These are phyloP conservation scores for Cyclina sinensis DNA, from an alignment of 1,140 invertebrate genomes.

Conservation along the genomic window DNA sequence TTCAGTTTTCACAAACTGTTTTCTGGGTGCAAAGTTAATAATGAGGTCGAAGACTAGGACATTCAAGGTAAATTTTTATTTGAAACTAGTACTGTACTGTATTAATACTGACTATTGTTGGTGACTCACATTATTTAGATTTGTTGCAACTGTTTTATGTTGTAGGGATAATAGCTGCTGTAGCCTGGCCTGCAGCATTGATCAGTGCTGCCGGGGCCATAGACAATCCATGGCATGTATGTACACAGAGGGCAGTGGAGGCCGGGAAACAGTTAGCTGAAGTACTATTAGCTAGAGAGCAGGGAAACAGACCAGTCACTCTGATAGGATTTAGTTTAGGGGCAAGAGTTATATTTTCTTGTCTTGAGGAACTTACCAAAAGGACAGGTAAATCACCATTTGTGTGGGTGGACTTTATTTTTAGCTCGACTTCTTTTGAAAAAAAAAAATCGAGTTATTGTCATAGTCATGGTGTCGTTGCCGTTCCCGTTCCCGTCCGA, in stretches of 20 bases:
- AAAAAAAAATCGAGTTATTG: too few species aligned
- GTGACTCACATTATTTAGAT: neutral
- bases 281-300: constrained; percentile 89
- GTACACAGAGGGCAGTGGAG: constrained; percentile 89
- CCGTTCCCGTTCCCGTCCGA: too few species aligned
- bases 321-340: constrained; percentile 92
- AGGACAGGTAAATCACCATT: constrained; percentile 84
- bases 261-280: constrained; percentile 91
- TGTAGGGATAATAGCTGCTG: constrained; percentile 90
- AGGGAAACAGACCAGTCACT: constrained; percentile 91
- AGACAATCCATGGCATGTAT: constrained; percentile 93
- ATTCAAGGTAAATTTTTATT: too few species aligned
- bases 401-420: too few species aligned
- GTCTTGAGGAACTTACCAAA: constrained; percentile 87
- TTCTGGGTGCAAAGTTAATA: too few species aligned
- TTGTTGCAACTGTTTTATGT: neutral
- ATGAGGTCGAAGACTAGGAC: too few species aligned
- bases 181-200: constrained; percentile 91
- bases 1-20: too few species aligned
- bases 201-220: constrained; percentile 90
- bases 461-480: too few species aligned
- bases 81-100: too few species aligned
- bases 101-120: too few species aligned
- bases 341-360: constrained; percentile 92
- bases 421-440: too few species aligned